phyloP scores from a whole-genome alignment of 1,140 invertebrate species.

The Epicauta chinensis region DNA sequence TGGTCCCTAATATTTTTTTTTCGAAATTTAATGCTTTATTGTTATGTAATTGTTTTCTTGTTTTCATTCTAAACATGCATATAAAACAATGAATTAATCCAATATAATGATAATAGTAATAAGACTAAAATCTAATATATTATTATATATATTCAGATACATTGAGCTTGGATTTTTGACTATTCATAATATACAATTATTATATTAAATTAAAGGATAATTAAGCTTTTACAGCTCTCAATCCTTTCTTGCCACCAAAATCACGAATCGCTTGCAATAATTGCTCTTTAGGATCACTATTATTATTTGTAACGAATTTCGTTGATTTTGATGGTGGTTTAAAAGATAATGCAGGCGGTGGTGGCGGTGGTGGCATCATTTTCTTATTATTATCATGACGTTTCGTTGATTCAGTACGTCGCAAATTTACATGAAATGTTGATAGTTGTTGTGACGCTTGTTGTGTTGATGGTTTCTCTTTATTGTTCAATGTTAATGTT shows the following conservation, averaged over 20 bases:
- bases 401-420: conserved; percentile 33
- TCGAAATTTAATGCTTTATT: neutral
- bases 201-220: neutral
- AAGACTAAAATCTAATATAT: neutral
- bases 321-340: conserved; percentile 41
- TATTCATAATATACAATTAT: conserved; percentile 20
- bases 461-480: too few species aligned
- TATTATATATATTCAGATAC: too few species aligned
- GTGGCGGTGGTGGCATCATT: conserved; percentile 33
- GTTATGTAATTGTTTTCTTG: too few species aligned
- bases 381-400: neutral
- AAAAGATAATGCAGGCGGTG: conserved; percentile 46
- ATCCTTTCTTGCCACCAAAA: conserved; percentile 54
- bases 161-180: conserved; percentile 30
- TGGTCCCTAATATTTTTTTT: conserved; percentile 33
- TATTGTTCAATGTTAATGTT: neutral
- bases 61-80: too few species aligned
- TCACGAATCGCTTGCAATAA: conserved; percentile 66
- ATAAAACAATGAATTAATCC: neutral
- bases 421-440: conserved; percentile 32
- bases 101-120: neutral
- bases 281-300: conserved; percentile 54
- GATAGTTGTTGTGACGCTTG: too few species aligned
- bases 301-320: conserved; percentile 25
- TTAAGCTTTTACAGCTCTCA: conserved; percentile 48